Base-by-base conservation (phyloP, 2,797 vertebrate species). In the Salarias fasciatus region DNA sequence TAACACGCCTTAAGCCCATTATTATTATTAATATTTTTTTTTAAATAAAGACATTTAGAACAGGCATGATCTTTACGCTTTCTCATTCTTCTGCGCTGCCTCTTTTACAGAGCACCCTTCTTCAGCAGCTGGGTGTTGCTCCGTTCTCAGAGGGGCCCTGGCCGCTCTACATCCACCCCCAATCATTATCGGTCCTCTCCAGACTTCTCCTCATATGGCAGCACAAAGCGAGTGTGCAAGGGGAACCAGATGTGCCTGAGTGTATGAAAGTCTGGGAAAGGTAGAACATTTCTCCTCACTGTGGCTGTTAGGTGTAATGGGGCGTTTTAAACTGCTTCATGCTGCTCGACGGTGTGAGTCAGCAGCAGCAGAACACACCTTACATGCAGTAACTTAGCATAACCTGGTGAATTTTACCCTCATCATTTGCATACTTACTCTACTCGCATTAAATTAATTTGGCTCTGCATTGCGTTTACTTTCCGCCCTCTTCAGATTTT, bases 211-310 rank as follows among this genome's bases (percentile, higher is more conserved):
- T 99, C 53, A 95, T 99, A 77, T 99, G 97, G 97, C 98, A 99
- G 64, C 98, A 98, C 75, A 98, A 96, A 92, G 96, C 97, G 53
- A 93, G 77, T 35, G 63, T 93, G 60, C 96, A 97, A 82, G 96
- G 95, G 49, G 96, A 98, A 46, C 95, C 96, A 2, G 97, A 99
- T 0, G 96, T 99, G 14, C 94, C 95, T 0, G 98, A 99, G 82
- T 98, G 97, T 79, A 94, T 98, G 82, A 98, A 95, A 82, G 96
- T 99, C 53, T 99, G 98, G 98, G 97, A 99, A 92, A 97, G 98
- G 98, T 99, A 92, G 44, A 47, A 8, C 11, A 24, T 42, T 47
- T 63, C 15, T 57, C 29, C 13, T 56, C 12, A 37, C 28, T 35
- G 18, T 24, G 18, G 10, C 35, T 53, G 1, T 12, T 37, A 3